Base-by-base conservation (phyloP, 2,113 vertebrate genomes). In the Dromaius novaehollandiae region DNA sequence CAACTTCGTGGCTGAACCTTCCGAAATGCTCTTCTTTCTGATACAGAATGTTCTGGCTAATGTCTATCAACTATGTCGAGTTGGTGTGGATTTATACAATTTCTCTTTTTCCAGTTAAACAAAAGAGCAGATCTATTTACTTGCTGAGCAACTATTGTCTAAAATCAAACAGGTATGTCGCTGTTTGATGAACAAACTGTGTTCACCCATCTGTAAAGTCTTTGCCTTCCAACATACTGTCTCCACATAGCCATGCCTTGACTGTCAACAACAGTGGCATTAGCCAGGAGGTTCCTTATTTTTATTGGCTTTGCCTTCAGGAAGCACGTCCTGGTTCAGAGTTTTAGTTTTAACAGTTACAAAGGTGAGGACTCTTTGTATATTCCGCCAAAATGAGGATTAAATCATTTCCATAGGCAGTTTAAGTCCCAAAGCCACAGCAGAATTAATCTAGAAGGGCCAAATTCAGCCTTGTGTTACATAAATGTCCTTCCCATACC, bases 281-380 rank as follows among this genome's bases (percentile, higher is more conserved):
- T 46, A 86, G 44, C 71, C 75, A 88, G 42, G 60, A 69, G 60
- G n/a, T 88, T 78, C 79, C 92, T 81, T 86, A 73, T 90, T 14
- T 40, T 65, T 42, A 18, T 11, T 81, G 81, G 91, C 90, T 88
- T 46, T 50, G 56, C 71, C 73, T 94, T 86, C 95, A 86, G 95
- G 92, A 96, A 94, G 71, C 51, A 86, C 1, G 38, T 93, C 92
- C 94, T 86, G 93, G 88, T 90, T 71, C 24, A 44, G 34, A 53
- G 78, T 46, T 88, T 77, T 38, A 42, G n/a, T 25, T 48, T 30
- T 17, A 88, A 42, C 53, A 56, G 26, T 36, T 18, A 50, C 42
- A 78, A 85, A 81, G 76, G 63, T 70, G 79, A 76, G 42, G 44
- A 76, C 6, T 66, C 40, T 53, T 15, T 56, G 44, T 60, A 51